Evolutionary conservation across 2,888 invertebrate species (phyloP), one percentile per base, ranked within the genome.

Genomic region (Harpagoxenus sublaevis): DNA sequence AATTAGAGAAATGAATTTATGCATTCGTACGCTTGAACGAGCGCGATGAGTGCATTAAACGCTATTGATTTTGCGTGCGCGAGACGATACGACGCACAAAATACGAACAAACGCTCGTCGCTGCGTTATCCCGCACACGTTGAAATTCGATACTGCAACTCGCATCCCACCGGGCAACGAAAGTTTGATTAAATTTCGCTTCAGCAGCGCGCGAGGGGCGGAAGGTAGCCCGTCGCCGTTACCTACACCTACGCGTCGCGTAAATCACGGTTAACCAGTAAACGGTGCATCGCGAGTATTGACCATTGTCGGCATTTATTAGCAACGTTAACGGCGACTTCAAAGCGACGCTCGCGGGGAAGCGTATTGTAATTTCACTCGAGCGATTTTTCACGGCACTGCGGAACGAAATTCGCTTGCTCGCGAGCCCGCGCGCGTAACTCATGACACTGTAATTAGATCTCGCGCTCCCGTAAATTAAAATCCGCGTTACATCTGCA

Each of bases 111-210:
- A 18, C 57, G 60, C 31, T 35, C 35, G 35, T 35, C 55, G 55
- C 23, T 23, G 18, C 35, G 35, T 71, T 82, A 57, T 63, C 77
- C 62, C 8, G 62, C 53, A 28, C 79, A 63, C 77, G 60, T 51
- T 62, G 81, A 74, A 74, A 77, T 81, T 81, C 82, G 82, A 83
- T 74, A 83, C 81, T 65, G 79, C 62, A 79, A 77, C 63, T 78
- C 63, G 81, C 28, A 63, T 53, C 82, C 82, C 82, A 35, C 15
- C 18, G 82, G 81, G 53, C 9, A 28, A 39, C 81, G 55, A 83
- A 83, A 83, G 82, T 83, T 83, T 83, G 82, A 83, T 83, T 83
- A 83, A 78, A 83, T 83, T 81, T 81, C 79, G 60, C 39, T 62
- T n/a, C n/a, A n/a, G 45, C 4, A 48, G 18, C 60, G 12, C 12